These are phyloP conservation scores for Grantiella picta DNA, from an alignment of 2,113 vertebrate species.

Conservation along the genomic window DNA sequence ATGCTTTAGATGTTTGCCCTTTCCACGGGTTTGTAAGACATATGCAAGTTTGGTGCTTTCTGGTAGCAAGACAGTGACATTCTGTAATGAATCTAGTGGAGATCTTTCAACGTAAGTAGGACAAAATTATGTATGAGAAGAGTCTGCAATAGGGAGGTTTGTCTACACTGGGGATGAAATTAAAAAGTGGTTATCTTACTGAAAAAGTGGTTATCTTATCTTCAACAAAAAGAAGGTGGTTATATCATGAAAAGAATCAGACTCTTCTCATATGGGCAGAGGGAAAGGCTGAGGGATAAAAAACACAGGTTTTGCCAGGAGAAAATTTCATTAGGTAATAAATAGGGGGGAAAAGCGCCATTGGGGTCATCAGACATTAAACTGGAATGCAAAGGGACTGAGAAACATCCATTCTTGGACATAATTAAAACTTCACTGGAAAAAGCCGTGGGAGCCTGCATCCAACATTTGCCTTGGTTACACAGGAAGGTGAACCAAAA, in stretches of 20 bases:
- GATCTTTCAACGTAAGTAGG: not conserved
- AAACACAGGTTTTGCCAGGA: rapidly evolving
- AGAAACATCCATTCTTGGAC: not conserved
- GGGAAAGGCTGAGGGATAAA: not conserved
- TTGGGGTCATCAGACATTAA: not conserved
- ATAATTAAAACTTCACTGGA: not conserved
- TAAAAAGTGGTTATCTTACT: not conserved
- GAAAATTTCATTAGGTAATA: not conserved
- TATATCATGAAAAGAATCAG: not conserved
- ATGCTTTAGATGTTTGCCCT: not conserved
- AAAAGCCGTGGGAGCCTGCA: not conserved
- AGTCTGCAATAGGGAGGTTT: not conserved
- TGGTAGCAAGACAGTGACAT: not conserved
- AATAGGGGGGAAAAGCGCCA: not conserved
- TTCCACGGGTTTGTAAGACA: not conserved
- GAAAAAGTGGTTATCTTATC: not conserved
- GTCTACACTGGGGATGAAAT: not conserved
- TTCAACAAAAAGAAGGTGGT: not conserved
- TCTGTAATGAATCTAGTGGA: not conserved
- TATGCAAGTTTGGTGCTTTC: not conserved
- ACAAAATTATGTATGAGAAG: not conserved
- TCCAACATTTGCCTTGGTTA: not conserved
- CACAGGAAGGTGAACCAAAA: not conserved
- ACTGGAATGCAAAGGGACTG: not conserved
- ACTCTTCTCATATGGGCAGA: not conserved